Conservation (phyloP, 37 sponge, comb jelly and placozoan species). For the Beroe ovata region DNA sequence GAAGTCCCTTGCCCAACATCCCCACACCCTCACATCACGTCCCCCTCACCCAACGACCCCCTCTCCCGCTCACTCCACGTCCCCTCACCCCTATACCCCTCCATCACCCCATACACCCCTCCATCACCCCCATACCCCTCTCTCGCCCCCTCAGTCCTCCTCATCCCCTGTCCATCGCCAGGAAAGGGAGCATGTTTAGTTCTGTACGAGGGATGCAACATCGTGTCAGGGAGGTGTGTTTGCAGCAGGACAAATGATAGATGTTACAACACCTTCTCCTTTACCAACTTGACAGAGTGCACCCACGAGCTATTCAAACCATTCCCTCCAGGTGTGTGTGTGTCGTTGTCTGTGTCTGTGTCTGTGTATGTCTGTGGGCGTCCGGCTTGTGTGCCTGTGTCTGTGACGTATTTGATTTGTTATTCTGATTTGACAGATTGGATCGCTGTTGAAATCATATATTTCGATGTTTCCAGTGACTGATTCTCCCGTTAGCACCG, state of each 20-base stretch:
- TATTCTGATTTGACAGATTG: too few relatives aligned
- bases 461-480: neutral
- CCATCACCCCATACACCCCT: neutral
- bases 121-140: neutral
- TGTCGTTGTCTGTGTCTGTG: too few relatives aligned
- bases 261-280: slow-evolving; percentile 45
- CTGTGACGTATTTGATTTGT: too few relatives aligned
- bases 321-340: neutral
- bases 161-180: neutral
- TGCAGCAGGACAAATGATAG: slow-evolving; percentile 1
- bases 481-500: neutral
- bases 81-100: neutral
- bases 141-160: too few relatives aligned
- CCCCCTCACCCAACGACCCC: neutral
- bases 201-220: slow-evolving; percentile 35
- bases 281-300: neutral
- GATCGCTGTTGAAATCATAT: too few relatives aligned
- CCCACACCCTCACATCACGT: neutral
- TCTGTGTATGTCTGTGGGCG: too few relatives aligned
- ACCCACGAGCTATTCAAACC: slow-evolving; percentile 5
- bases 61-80: neutral
- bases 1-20: neutral
- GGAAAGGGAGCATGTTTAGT: neutral
- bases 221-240: neutral
- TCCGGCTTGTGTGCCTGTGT: too few relatives aligned